Base-by-base conservation (phyloP, 2,888 invertebrate genomes). In the Meliscaeva auricollis region DNA sequence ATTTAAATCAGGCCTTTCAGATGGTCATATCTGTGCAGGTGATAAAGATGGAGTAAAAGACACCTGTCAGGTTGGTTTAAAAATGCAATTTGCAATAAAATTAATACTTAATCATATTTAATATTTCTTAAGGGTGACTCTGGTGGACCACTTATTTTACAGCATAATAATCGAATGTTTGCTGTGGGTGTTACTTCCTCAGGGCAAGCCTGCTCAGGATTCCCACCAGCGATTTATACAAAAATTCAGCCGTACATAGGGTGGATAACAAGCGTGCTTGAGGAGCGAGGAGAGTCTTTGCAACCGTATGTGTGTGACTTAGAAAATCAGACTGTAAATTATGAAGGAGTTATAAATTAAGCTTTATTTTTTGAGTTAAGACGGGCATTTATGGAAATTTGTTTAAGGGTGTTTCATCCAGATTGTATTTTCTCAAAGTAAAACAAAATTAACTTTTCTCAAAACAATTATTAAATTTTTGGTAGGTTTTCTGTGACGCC, bases 21-120 rank as follows among this genome's bases (percentile, higher is more conserved):
- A 87, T 44, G 74, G 88, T 17, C 89, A 89, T 83, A 8, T 90
- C 5, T 90, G 90, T 80, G 90, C 90, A 17, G 90, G 90, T 4
- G 88, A 89, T 69, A 69, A 87, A 0, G 17, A 73, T 8, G 82
- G 82, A 6, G 74, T 60, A 9, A 88, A 87, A 38, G 89, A 89
- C 69, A 88, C 88, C 0, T 89, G 89, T 48, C 75, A 87, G 46
- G 87, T 87, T 17, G 30, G 50, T 35, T 48, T 15, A 44, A 11
- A n/a, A n/a, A n/a, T n/a, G n/a, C n/a, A n/a, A n/a, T n/a, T n/a
- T n/a, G n/a, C n/a, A n/a, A n/a, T n/a, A n/a, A n/a, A n/a, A n/a
- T n/a, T n/a, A n/a, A n/a, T n/a, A n/a, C n/a, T n/a, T n/a, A n/a
- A n/a, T n/a, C n/a, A n/a, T n/a, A n/a, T n/a, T n/a, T n/a, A n/a